A percentile compares a stretch with the other conserved stretches of the same genome.
These are phyloP conservation scores for Xiphydria camelus DNA, from an alignment of 2,888 invertebrate species.

Conservation along the genomic window DNA sequence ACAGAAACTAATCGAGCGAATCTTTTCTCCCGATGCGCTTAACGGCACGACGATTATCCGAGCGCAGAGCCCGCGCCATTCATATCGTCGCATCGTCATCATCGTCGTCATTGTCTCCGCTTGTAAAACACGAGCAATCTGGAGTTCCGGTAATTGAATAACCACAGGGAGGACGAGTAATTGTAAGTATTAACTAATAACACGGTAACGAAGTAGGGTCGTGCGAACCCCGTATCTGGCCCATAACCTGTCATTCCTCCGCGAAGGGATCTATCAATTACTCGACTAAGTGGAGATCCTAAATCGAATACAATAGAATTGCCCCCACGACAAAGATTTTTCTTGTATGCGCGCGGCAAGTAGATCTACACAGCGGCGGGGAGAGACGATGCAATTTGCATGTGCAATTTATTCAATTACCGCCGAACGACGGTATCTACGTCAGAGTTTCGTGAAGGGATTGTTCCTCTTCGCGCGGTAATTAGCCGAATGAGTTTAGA, in stretches of 20 bases:
- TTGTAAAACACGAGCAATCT: neutral
- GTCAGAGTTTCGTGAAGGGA: no score
- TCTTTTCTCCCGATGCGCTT: no score
- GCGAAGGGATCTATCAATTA: slow-evolving; percentile 52
- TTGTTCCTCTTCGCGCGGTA: no score
- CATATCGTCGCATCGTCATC: no score
- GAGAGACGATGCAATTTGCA: no score
- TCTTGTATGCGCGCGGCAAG: neutral
- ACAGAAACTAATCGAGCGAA: no score
- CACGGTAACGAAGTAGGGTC: slow-evolving; percentile 50
- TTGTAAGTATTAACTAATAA: slow-evolving; percentile 59
- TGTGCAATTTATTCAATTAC: slow-evolving; percentile 1
- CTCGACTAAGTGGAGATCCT: slow-evolving; percentile 48
- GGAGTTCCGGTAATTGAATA: slow-evolving; percentile 51
- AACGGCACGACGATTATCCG: no score
- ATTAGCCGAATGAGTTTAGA: no score
- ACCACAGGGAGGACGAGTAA: slow-evolving; percentile 56
- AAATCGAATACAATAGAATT: slow-evolving; percentile 52
- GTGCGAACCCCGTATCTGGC: slow-evolving; percentile 50
- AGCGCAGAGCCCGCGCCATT: no score
- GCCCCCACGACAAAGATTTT: slow-evolving; percentile 21
- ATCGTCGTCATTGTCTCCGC: slow-evolving; percentile 2
- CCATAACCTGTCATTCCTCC: slow-evolving; percentile 54
- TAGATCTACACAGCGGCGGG: no score
- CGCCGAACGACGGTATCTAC: no score